Percentiles rank a stretch among this genome's conserved stretches.
These are phyloP conservation scores for Conops quadrifasciatus DNA, from an alignment of 2,888 invertebrate species.

Conservation along the genomic window DNA sequence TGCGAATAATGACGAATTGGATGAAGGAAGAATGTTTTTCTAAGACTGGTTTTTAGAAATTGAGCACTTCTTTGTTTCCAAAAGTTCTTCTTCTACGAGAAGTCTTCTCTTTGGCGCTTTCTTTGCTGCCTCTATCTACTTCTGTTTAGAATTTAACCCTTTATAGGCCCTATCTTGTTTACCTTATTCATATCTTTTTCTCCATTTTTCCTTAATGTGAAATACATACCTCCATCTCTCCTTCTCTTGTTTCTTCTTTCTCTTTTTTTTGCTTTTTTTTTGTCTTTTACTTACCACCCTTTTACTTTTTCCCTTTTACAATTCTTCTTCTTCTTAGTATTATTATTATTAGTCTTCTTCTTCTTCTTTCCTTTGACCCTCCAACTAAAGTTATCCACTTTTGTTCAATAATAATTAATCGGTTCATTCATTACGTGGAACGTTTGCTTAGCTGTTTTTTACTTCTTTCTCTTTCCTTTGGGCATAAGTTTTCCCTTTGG, in stretches of 20 bases:
- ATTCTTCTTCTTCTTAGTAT: conserved; percentile 9
- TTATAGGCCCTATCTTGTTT: no score
- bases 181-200: no score
- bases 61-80: no score
- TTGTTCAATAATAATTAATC: conserved; percentile 49
- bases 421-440: conserved; percentile 47
- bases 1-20: no score
- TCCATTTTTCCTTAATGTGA: no score
- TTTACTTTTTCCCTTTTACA: background rate
- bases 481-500: background rate
- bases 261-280: background rate
- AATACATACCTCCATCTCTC: no score
- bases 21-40: no score
- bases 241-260: conserved; percentile 3
- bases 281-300: conserved; percentile 18
- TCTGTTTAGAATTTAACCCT: no score
- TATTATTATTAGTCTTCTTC: background rate
- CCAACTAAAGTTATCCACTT: conserved; percentile 25
- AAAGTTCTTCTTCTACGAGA: no score
- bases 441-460: conserved; percentile 33
- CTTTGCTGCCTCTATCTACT: no score
- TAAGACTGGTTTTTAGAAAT: no score
- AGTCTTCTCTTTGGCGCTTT: background rate
- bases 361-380: conserved; percentile 1
- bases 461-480: background rate